These are phyloP conservation scores for Scelioninae gen. 2 DNA, from an alignment of 2,888 invertebrate genomes.

Conservation along the genomic window DNA sequence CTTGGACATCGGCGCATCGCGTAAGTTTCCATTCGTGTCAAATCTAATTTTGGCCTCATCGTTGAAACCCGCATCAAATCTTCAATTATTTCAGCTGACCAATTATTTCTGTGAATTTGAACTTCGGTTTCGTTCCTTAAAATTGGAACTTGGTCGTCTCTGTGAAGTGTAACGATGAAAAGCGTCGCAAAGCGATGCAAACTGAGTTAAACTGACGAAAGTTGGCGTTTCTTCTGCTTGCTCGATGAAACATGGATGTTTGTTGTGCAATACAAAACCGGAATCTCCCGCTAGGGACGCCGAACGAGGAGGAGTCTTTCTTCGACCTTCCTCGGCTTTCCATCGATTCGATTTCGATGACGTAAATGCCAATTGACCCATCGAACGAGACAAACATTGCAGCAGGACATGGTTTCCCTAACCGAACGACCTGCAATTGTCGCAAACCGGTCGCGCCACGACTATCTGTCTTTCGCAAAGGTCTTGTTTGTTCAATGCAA, in stretches of 20 bases:
- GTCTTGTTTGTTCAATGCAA: slow-evolving; percentile 47
- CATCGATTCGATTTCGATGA: slow-evolving; percentile 54
- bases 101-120: background rate
- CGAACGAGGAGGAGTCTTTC: slow-evolving; percentile 55
- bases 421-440: slow-evolving; percentile 56
- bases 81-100: too few species aligned
- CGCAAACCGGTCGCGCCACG: slow-evolving; percentile 51
- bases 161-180: slow-evolving; percentile 25
- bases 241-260: slow-evolving; percentile 46
- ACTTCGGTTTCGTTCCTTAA: background rate
- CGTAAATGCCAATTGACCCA: slow-evolving; percentile 56
- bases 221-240: slow-evolving; percentile 50
- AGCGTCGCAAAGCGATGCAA: slow-evolving; percentile 11
- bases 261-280: slow-evolving; percentile 66
- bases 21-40: too few species aligned
- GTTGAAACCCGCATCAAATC: too few species aligned
- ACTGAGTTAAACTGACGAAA: slow-evolving; percentile 28
- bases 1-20: too few species aligned
- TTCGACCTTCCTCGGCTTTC: slow-evolving; percentile 59
- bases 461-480: slow-evolving; percentile 54
- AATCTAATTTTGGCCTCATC: too few species aligned
- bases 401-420: slow-evolving; percentile 57
- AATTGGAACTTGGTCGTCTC: background rate
- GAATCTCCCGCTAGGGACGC: slow-evolving; percentile 61
- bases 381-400: slow-evolving; percentile 53